These are phyloP conservation scores for Taphrorychus bicolor DNA, from an alignment of 2,888 invertebrate species.

Conservation along the genomic window DNA sequence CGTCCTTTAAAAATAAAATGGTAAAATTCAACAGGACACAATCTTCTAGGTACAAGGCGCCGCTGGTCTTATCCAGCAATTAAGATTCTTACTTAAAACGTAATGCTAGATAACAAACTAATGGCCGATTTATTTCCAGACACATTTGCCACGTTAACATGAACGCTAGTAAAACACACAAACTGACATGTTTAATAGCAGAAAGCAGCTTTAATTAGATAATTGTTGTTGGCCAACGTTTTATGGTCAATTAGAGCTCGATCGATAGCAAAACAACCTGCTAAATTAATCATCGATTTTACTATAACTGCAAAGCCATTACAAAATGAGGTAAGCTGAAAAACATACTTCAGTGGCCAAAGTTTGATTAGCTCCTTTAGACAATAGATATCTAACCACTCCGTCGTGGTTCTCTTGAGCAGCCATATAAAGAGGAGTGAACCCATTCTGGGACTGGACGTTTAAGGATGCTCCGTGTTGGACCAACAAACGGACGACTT, in stretches of 20 bases:
- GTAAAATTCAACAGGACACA: not conserved
- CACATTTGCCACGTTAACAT: not conserved
- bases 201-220: slow-evolving; percentile 7
- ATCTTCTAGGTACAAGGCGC: too few relatives aligned
- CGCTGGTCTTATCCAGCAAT: too few relatives aligned
- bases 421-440: slow-evolving; percentile 98
- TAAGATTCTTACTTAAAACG: not conserved
- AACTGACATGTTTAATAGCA: slow-evolving; percentile 3
- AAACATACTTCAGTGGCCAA: slow-evolving; percentile 91
- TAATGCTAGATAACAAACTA: not conserved
- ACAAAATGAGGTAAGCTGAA: too few relatives aligned
- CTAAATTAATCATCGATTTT: not conserved
- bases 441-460: slow-evolving; percentile 95
- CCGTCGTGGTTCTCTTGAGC: slow-evolving; percentile 96
- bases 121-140: not conserved
- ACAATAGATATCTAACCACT: slow-evolving; percentile 89
- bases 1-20: slow-evolving; percentile 80
- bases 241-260: not conserved
- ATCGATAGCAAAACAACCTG: not conserved
- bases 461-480: slow-evolving; percentile 94
- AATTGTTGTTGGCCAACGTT: not conserved
- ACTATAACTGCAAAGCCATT: not conserved
- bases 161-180: slow-evolving; percentile 1
- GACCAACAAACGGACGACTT: slow-evolving; percentile 90
- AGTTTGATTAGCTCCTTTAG: slow-evolving; percentile 94